phyloP scores from a whole-genome alignment of 2,113 vertebrate genomes.

The Embiotoca jacksoni region DNA sequence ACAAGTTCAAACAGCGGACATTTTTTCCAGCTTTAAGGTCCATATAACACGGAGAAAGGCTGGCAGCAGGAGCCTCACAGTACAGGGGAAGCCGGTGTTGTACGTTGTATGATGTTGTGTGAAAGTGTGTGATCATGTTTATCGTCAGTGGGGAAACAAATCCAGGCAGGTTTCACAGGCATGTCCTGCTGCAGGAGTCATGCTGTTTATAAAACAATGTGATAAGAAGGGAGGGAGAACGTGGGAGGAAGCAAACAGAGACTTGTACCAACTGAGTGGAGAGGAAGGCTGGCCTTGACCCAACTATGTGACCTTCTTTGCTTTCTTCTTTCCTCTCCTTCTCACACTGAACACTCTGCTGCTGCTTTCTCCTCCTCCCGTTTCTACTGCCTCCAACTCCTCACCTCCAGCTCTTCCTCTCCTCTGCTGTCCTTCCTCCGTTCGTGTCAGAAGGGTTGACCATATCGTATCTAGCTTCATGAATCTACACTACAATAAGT shows the following conservation, averaged over 20 bases:
- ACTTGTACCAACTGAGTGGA: conserved; percentile 26
- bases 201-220: not conserved
- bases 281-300: conserved; percentile 28
- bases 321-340: conserved; percentile 20
- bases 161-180: not conserved
- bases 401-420: not conserved
- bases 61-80: no score
- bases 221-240: not conserved
- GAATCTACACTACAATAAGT: not conserved
- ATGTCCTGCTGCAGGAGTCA: not conserved
- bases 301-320: conserved; percentile 46
- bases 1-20: no score
- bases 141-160: not conserved
- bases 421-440: not conserved
- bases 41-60: no score
- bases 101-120: no score
- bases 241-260: conserved; percentile 10
- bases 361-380: no score
- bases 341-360: not conserved
- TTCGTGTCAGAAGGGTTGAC: not conserved
- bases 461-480: not conserved
- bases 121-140: not conserved
- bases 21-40: no score
- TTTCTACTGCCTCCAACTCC: no score
- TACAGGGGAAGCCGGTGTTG: no score